These are phyloP conservation scores for Masticophis lateralis DNA, from an alignment of 2,797 vertebrate genomes.

Conservation along the genomic window DNA sequence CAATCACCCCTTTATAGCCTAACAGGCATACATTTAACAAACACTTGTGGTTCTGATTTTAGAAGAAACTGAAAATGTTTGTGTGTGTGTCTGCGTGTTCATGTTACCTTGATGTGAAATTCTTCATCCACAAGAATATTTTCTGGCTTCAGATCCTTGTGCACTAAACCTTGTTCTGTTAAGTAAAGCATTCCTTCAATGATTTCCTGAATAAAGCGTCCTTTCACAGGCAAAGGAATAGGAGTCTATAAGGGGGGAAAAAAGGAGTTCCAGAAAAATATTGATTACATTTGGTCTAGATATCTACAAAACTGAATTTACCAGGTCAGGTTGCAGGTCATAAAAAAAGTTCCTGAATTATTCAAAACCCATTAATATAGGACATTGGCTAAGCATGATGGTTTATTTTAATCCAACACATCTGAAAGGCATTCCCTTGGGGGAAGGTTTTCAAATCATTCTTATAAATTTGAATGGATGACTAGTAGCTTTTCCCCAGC, in stretches of 20 bases:
- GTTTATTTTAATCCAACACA: background rate
- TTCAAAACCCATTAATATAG: background rate
- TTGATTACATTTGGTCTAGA: background rate
- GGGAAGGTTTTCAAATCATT: background rate
- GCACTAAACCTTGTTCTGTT: slow-evolving; percentile 79
- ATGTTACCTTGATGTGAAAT: slow-evolving; percentile 91
- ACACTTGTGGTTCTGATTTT: background rate
- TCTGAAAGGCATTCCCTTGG: background rate
- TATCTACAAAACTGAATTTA: background rate
- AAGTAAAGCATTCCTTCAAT: slow-evolving; percentile 93
- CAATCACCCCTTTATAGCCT: background rate
- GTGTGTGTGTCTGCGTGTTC: background rate
- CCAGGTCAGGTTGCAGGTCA: background rate
- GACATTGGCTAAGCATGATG: no score
- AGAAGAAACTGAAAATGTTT: background rate
- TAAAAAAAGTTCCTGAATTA: background rate
- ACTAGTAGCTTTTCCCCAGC: background rate
- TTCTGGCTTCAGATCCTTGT: slow-evolving; percentile 96
- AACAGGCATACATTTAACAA: background rate
- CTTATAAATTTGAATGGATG: background rate
- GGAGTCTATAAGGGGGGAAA: slow-evolving; percentile 68
- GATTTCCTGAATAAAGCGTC: slow-evolving; percentile 86
- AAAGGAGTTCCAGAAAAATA: slow-evolving; percentile 7
- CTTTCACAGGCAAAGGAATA: slow-evolving; percentile 86
- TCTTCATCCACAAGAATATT: slow-evolving; percentile 90